phyloP scores from a whole-genome alignment of 2,888 invertebrate species.

The Argynnis bischoffii region DNA sequence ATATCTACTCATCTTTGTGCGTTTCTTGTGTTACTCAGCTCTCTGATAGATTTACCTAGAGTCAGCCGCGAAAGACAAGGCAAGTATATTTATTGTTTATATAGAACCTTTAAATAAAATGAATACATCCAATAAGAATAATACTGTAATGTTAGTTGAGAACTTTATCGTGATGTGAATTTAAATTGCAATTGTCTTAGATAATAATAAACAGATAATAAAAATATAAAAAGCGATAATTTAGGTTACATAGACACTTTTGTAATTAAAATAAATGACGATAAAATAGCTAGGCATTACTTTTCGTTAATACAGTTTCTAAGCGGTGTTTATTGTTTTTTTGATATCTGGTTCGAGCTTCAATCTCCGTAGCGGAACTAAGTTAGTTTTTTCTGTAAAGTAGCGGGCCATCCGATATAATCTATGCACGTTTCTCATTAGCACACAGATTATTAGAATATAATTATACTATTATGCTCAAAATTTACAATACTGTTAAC shows the following conservation, averaged over 20 bases:
- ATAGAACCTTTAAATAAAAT: too few species aligned
- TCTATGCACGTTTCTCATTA: constrained; percentile 47
- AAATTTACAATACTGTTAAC: constrained; percentile 8
- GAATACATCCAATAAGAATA: too few species aligned
- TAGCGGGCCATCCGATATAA: constrained; percentile 45
- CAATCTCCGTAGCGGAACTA: constrained; percentile 53
- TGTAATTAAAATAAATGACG: constrained; percentile 10
- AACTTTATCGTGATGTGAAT: too few species aligned
- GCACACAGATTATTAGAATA: constrained; percentile 35
- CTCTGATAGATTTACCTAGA: too few species aligned
- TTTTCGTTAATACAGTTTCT: constrained; percentile 38
- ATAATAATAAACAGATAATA: background rate
- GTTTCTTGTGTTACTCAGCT: too few species aligned
- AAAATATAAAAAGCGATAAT: background rate
- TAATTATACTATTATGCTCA: constrained; percentile 13
- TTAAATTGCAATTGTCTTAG: background rate
- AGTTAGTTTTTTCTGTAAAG: constrained; percentile 50
- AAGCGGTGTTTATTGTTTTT: constrained; percentile 52
- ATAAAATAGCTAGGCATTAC: constrained; percentile 11
- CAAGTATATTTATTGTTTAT: too few species aligned
- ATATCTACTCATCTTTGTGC: too few species aligned
- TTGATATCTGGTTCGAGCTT: constrained; percentile 46
- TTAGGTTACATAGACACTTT: background rate
- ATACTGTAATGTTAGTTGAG: too few species aligned
- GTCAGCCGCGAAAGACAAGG: too few species aligned